A percentile compares a stretch with the other conserved stretches of the same genome.
These are phyloP conservation scores for Glaucomys volans DNA, from an alignment of 2,113 vertebrate genomes.

Conservation along the genomic window DNA sequence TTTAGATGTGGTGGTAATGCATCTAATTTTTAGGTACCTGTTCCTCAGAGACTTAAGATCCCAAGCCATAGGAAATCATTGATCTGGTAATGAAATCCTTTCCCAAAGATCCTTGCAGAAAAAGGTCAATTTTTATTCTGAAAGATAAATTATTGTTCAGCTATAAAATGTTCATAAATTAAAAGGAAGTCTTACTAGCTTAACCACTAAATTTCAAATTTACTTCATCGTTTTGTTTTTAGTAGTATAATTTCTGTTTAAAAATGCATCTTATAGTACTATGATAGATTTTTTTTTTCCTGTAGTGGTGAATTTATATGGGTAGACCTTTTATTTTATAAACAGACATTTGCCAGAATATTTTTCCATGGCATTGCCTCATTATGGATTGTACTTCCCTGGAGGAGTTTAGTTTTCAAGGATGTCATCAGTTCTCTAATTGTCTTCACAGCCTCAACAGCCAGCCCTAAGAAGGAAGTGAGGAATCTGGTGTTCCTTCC, in stretches of 20 bases:
- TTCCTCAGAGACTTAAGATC: neutral
- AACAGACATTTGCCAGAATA: neutral
- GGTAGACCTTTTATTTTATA: neutral
- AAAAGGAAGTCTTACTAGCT: neutral
- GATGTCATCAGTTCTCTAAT: neutral
- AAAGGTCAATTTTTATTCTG: neutral
- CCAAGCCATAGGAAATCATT: neutral
- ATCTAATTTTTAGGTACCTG: neutral
- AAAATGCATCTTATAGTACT: neutral
- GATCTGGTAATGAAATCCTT: too few relatives aligned
- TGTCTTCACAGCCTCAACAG: neutral
- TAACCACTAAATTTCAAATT: neutral
- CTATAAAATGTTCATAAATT: neutral
- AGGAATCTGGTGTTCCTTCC: rapidly evolving
- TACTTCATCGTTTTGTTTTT: neutral
- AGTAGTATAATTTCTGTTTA: neutral
- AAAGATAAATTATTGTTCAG: neutral
- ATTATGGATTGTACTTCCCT: neutral
- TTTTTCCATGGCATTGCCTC: neutral
- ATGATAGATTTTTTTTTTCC: neutral
- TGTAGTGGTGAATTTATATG: neutral
- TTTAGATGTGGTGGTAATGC: neutral
- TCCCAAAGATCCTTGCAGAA: neutral
- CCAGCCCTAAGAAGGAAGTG: neutral
- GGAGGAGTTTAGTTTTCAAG: neutral